A percentile compares a stretch with the other conserved stretches of the same genome.
Evolutionary conservation across 1,140 invertebrate genomes (phyloP).

Genomic region (Drosophila obscura): DNA sequence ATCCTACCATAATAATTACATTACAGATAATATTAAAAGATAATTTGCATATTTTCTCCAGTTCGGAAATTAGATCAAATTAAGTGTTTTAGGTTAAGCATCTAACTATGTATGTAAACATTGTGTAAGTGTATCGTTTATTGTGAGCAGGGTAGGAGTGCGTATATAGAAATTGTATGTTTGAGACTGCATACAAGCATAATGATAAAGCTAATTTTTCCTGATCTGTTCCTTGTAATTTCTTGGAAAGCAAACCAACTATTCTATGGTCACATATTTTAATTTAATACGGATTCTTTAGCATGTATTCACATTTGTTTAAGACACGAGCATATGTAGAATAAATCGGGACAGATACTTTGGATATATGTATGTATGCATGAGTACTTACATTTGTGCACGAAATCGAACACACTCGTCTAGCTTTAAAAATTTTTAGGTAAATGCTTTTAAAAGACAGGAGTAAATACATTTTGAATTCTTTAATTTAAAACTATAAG

Average conservation of each 20-base stretch:
- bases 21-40: constrained; percentile 10
- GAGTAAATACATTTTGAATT: neutral
- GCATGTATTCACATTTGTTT: neutral
- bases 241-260: too few species aligned
- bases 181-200: constrained; percentile 23
- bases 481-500: neutral
- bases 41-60: constrained; percentile 10
- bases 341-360: neutral
- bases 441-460: neutral
- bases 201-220: constrained; percentile 5
- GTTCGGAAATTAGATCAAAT: constrained; percentile 5
- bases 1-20: constrained; percentile 8
- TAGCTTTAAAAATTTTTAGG: constrained; percentile 6
- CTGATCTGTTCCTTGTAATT: too few species aligned
- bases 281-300: neutral
- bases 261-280: too few species aligned
- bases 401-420: neutral
- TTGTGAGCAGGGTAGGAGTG: constrained; percentile 9
- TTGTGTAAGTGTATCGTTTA: constrained; percentile 6
- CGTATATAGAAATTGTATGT: constrained; percentile 2
- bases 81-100: constrained; percentile 31
- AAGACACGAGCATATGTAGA: neutral
- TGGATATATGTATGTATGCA: neutral
- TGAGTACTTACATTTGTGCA: constrained; percentile 4
- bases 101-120: constrained; percentile 8